phyloP scores from a whole-genome alignment of 2,888 invertebrate species.

The Platypus cylindrus region DNA sequence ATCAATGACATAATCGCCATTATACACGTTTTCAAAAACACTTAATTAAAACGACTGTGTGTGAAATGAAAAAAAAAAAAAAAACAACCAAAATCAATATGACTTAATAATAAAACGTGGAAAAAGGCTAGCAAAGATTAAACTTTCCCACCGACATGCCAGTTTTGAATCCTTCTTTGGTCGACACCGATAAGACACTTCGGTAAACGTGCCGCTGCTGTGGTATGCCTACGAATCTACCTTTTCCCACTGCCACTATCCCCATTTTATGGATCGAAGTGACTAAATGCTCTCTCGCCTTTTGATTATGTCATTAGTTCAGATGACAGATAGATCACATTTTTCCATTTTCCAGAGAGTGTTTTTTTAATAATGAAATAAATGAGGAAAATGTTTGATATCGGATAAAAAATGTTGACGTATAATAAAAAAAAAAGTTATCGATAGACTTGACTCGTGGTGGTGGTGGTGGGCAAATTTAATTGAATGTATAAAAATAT shows the following conservation, averaged over 20 bases:
- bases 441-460: no score
- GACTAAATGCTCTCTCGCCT: constrained; percentile 26
- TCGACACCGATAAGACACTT: constrained; percentile 15
- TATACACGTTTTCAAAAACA: neutral
- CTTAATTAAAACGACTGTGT: neutral
- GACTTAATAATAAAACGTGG: constrained; percentile 15
- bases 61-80: neutral
- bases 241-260: constrained; percentile 25
- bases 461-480: no score
- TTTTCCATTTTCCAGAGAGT: no score
- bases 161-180: constrained; percentile 14
- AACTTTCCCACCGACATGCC: no score
- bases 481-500: no score
- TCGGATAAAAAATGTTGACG: no score
- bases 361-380: no score
- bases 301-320: constrained; percentile 31
- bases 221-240: constrained; percentile 31
- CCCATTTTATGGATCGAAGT: no score
- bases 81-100: constrained; percentile 14
- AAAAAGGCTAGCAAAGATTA: no score
- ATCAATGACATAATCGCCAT: no score
- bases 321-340: constrained; percentile 31
- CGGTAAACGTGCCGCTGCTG: constrained; percentile 15
- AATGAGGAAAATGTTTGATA: no score
- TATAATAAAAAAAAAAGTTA: no score